A percentile compares a stretch with the other conserved stretches of the same genome.
These are phyloP conservation scores for Drosophila prosaltans DNA, from an alignment of 1,140 invertebrate species.

Conservation along the genomic window DNA sequence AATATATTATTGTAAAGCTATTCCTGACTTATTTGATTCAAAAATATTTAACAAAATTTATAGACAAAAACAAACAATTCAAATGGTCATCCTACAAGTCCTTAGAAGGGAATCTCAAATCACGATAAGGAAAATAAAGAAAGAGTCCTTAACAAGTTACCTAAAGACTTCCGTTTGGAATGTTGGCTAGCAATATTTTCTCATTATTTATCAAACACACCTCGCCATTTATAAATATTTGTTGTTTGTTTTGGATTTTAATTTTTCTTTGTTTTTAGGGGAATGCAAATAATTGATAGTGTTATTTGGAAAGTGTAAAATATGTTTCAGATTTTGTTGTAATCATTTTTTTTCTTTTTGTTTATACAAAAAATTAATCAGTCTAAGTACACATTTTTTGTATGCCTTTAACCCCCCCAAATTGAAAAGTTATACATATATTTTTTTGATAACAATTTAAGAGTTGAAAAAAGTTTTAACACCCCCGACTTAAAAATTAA, in stretches of 20 bases:
- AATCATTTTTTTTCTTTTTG: slow-evolving; percentile 41
- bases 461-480: slow-evolving; percentile 29
- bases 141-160: too few relatives aligned
- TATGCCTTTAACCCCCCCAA: slow-evolving; percentile 29
- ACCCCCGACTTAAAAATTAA: slow-evolving; percentile 36
- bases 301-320: background rate
- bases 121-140: too few relatives aligned
- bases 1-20: too few relatives aligned
- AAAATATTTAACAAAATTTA: too few relatives aligned
- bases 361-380: slow-evolving; percentile 80
- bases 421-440: slow-evolving; percentile 29
- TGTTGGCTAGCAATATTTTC: background rate
- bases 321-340: slow-evolving; percentile 8
- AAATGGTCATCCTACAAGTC: too few relatives aligned
- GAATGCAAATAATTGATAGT: slow-evolving; percentile 41
- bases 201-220: background rate
- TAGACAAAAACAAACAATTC: too few relatives aligned
- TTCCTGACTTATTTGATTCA: too few relatives aligned
- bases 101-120: too few relatives aligned
- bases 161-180: too few relatives aligned
- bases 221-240: background rate
- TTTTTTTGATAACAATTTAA: slow-evolving; percentile 19
- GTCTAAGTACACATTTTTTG: slow-evolving; percentile 72
- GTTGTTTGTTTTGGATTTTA: background rate
- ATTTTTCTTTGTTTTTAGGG: slow-evolving; percentile 7